Percentiles rank a stretch among this genome's conserved stretches.
phyloP scores from a whole-genome alignment of 2,113 vertebrate species.

The Murina feae region DNA sequence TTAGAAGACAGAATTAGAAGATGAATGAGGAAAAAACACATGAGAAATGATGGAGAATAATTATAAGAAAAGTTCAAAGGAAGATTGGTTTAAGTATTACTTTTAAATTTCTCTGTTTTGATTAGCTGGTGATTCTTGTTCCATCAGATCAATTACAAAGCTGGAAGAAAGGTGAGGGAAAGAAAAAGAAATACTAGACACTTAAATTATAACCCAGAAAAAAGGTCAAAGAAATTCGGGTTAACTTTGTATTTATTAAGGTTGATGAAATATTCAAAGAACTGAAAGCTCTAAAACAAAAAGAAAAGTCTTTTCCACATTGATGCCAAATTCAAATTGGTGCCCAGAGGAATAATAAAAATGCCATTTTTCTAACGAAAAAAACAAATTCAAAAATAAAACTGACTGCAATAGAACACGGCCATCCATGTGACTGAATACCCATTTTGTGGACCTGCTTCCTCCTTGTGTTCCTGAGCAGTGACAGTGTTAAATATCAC shows the following conservation, averaged over 20 bases:
- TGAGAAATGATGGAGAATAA: conserved; percentile 25
- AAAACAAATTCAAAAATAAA: conserved; percentile 46
- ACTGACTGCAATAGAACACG: background rate
- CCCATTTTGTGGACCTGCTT: background rate
- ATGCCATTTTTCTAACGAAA: background rate
- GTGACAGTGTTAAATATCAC: background rate
- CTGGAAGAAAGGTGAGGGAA: conserved; percentile 30
- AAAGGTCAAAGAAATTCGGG: conserved; percentile 58
- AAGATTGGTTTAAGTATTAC: conserved; percentile 24
- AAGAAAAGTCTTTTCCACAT: background rate
- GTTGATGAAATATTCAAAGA: conserved; percentile 60
- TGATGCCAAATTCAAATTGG: background rate
- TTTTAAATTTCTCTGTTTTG: conserved; percentile 48
- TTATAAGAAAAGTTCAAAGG: conserved; percentile 27
- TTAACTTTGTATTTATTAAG: conserved; percentile 56
- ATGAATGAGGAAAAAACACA: background rate
- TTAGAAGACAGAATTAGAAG: background rate
- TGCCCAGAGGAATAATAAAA: conserved; percentile 30
- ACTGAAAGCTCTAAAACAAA: conserved; percentile 21
- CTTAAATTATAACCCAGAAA: conserved; percentile 68
- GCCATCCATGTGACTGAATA: background rate
- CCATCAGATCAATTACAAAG: conserved; percentile 46
- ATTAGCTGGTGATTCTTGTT: conserved; percentile 44
- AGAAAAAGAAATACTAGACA: conserved; percentile 49
- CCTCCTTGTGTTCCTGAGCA: background rate